Evolutionary conservation across 2,888 invertebrate genomes (phyloP).

Genomic region (Drosophila mimica): DNA sequence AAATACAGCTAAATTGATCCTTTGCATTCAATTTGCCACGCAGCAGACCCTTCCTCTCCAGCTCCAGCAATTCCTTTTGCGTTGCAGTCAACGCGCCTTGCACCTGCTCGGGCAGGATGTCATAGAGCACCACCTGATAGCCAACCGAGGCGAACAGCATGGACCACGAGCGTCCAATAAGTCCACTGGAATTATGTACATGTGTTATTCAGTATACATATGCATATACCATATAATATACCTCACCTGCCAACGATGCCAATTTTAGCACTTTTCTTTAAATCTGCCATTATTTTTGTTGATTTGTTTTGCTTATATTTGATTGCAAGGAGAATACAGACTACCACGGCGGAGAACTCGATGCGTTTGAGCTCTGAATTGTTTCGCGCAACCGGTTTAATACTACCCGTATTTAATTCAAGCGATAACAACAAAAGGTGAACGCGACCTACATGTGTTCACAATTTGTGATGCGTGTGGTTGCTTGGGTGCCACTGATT

Average conservation of each 20-base stretch:
- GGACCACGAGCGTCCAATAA: constrained; percentile 98
- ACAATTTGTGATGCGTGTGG: constrained; percentile 34
- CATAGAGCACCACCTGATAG: constrained; percentile 94
- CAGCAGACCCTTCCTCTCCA: constrained; percentile 90
- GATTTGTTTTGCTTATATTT: constrained; percentile 3
- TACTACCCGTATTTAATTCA: constrained; percentile 33
- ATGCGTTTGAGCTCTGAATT: constrained; percentile 52
- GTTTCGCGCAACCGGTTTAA: constrained; percentile 67
- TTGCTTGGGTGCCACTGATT: constrained; percentile 47
- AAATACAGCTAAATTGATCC: constrained; percentile 91
- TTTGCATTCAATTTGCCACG: constrained; percentile 91
- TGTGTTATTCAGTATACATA: background rate
- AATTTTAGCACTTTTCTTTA: constrained; percentile 88
- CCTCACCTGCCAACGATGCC: constrained; percentile 91
- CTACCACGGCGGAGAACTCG: constrained; percentile 31
- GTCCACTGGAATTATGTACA: constrained; percentile 88
- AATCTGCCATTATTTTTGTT: constrained; percentile 59
- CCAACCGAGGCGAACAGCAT: constrained; percentile 98
- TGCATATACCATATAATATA: background rate
- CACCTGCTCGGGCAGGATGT: constrained; percentile 92
- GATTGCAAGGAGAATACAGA: constrained; percentile 9
- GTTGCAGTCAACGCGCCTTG: constrained; percentile 91
- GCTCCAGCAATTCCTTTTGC: constrained; percentile 88
- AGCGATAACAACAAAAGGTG: constrained; percentile 73
- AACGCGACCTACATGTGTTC: constrained; percentile 63